These are phyloP conservation scores for Sesia bembeciformis DNA, from an alignment of 2,888 invertebrate species.

Conservation along the genomic window DNA sequence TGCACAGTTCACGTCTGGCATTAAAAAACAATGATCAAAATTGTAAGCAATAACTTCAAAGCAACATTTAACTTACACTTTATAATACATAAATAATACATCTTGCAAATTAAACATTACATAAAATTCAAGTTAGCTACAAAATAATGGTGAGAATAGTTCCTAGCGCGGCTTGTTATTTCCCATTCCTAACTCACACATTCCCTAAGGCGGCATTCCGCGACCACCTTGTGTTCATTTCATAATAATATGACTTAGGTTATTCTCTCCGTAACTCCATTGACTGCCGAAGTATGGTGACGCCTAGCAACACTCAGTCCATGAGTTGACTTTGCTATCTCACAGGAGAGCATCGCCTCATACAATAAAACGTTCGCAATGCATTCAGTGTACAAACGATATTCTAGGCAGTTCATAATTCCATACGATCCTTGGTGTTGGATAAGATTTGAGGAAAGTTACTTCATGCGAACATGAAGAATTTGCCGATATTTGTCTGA, in stretches of 20 bases:
- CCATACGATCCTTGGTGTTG: slow-evolving; percentile 17
- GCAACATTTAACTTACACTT: slow-evolving; percentile 70
- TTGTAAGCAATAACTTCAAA: slow-evolving; percentile 67
- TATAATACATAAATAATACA: slow-evolving; percentile 73
- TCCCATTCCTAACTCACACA: not conserved
- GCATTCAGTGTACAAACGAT: not conserved
- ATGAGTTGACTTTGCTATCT: slow-evolving; percentile 31
- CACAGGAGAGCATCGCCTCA: too few species aligned
- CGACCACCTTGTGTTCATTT: not conserved
- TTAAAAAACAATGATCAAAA: slow-evolving; percentile 59
- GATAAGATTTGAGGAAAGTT: slow-evolving; percentile 27
- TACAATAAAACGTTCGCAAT: too few species aligned
- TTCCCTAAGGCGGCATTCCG: not conserved
- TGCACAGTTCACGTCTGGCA: slow-evolving; percentile 52
- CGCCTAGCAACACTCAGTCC: slow-evolving; percentile 44
- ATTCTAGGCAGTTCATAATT: not conserved
- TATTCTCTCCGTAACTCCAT: slow-evolving; percentile 32
- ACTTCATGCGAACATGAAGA: not conserved
- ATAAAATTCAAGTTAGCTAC: slow-evolving; percentile 72
- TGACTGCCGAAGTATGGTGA: slow-evolving; percentile 17
- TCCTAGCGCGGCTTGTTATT: slow-evolving; percentile 24
- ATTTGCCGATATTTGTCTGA: too few species aligned
- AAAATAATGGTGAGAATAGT: slow-evolving; percentile 62
- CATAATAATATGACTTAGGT: slow-evolving; percentile 1
- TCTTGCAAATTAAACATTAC: slow-evolving; percentile 67